These are phyloP conservation scores for Calephelis perditalis DNA, from an alignment of 2,888 invertebrate genomes.

Conservation along the genomic window DNA sequence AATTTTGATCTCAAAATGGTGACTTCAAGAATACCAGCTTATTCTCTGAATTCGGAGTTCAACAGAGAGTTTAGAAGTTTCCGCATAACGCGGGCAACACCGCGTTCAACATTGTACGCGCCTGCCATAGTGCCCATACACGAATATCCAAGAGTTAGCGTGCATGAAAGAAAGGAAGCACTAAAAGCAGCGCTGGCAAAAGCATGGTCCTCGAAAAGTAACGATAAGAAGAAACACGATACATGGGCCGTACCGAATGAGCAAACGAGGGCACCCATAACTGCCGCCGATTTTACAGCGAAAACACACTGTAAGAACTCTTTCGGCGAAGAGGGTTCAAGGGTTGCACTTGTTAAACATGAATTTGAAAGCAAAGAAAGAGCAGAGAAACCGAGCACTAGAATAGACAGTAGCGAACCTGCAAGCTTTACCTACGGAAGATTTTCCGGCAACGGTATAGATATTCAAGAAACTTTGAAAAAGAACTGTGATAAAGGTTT, in stretches of 20 bases:
- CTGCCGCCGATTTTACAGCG: conserved; percentile 53
- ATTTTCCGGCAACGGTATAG: conserved; percentile 60
- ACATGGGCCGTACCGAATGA: conserved; percentile 66
- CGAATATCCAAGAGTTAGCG: conserved; percentile 79
- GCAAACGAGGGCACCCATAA: conserved; percentile 55
- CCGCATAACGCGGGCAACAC: conserved; percentile 73
- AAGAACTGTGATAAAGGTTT: conserved; percentile 76
- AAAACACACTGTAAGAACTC: conserved; percentile 49
- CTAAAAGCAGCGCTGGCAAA: conserved; percentile 72
- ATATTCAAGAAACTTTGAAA: conserved; percentile 70
- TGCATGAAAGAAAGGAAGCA: conserved; percentile 73
- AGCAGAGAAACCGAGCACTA: conserved; percentile 49
- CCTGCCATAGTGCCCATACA: conserved; percentile 78
- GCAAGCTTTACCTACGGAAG: conserved; percentile 58
- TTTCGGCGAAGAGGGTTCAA: conserved; percentile 55
- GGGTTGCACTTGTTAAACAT: conserved; percentile 63
- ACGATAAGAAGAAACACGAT: conserved; percentile 66
- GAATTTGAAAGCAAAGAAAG: conserved; percentile 69
- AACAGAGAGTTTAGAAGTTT: conserved; percentile 79
- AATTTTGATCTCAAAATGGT: conserved; percentile 79
- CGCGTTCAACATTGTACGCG: conserved; percentile 69
- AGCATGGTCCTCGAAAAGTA: conserved; percentile 69
- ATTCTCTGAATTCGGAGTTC: conserved; percentile 80
- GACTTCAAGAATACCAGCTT: conserved; percentile 80
- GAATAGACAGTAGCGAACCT: conserved; percentile 52